Percentiles rank a stretch among this genome's conserved stretches.
Evolutionary conservation across 2,797 vertebrate genomes (phyloP).

Genomic region (Mallotus villosus): DNA sequence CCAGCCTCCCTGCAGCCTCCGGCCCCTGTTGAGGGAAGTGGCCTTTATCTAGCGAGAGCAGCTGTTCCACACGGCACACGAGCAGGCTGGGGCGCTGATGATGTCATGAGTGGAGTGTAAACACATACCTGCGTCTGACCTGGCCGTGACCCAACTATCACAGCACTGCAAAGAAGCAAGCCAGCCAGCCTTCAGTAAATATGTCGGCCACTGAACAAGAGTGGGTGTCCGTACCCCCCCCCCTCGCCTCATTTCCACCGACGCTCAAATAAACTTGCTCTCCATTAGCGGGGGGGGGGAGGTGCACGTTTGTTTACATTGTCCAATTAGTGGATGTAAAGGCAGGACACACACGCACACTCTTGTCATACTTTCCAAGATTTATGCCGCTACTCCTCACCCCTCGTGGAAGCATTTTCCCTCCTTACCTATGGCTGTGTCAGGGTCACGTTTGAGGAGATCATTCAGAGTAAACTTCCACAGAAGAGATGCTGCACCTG

Average conservation of each 20-base stretch:
- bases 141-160: conserved; percentile 51
- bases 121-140: conserved; percentile 46
- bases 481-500: neutral
- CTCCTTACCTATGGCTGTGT: neutral
- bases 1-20: neutral
- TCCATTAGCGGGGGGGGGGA: conserved; percentile 9
- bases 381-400: neutral
- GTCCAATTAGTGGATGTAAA: conserved; percentile 12
- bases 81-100: conserved; percentile 34
- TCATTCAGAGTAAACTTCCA: neutral
- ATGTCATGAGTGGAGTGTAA: conserved; percentile 49
- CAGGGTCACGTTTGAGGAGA: neutral
- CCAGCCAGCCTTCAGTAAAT: conserved; percentile 7
- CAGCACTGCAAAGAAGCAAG: conserved; percentile 19
- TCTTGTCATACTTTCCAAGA: conserved; percentile 17
- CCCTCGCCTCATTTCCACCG: neutral
- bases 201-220: neutral
- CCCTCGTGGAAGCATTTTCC: neutral
- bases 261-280: neutral
- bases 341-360: neutral
- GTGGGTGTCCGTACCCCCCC: neutral
- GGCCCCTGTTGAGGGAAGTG: neutral
- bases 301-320: conserved; percentile 15
- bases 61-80: conserved; percentile 32
- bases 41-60: conserved; percentile 27